Evolutionary conservation across 2,888 invertebrate species (phyloP), one percentile per base, ranked within the genome.

Genomic region (Limnephilus auricula): DNA sequence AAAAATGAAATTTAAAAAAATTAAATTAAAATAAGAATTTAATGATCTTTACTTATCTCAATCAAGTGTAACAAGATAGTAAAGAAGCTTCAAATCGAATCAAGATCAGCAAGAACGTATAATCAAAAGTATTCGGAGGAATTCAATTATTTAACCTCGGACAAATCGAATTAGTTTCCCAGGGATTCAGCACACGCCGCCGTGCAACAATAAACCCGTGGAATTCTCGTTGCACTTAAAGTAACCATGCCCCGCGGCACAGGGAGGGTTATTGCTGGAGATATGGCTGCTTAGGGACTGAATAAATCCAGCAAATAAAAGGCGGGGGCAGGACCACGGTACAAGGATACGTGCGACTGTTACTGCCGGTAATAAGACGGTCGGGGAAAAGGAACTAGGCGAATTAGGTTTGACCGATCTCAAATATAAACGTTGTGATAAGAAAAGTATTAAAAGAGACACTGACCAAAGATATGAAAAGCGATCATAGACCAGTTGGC

Each of bases 211-310:
- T 88, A 88, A 88, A 88, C 87, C 65, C n/a, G 10, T 13, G 32
- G 87, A 88, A 78, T 84, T 32, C 84, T 25, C 84, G 18, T 32
- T 87, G 87, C 87, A 87, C 65, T 87, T 87, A 87, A 31, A 34
- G 87, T 37, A 32, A 88, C 78, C 87, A 30, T 34, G 78, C 87
- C 87, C 87, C 10, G 87, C 65, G 87, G 87, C 78, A 37, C 25
- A 13, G 87, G 4, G 87, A 30, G 87, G 87, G 87, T 78, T 34
- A 78, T 78, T 50, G 79, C 34, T 50, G 87, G 78, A 88, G 65
- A 78, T 78, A 88, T 32, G 78, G 78, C 79, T 34, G 78, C n/a
- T 78, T 32, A 25, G 87, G 87, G 87, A 88, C 12, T 50, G n/a
- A 86, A 45, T 86, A 86, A 86, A 86, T 86, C 50, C 85, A 18